Conservation (phyloP, 1,140 invertebrate species). For the Drosophila paulistorum region DNA sequence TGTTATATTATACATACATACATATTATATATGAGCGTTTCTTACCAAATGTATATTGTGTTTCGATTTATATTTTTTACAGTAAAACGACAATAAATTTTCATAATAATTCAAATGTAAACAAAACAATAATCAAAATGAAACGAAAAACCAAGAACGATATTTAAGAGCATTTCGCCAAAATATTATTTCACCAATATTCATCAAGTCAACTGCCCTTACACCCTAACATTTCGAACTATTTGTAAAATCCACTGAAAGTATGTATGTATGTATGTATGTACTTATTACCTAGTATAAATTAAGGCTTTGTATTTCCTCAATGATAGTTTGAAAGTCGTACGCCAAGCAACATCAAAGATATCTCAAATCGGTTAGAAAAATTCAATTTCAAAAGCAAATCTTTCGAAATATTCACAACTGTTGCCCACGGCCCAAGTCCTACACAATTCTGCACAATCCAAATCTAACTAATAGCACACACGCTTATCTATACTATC, state of each 20-base stretch:
- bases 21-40: neutral
- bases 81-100: conserved; percentile 74
- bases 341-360: too few species aligned
- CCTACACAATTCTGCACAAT: conserved; percentile 7
- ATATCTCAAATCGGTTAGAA: too few species aligned
- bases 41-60: neutral
- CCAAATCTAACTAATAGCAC: neutral
- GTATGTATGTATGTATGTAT: neutral
- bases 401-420: neutral
- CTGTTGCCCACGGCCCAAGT: neutral
- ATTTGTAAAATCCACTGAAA: neutral
- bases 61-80: conserved; percentile 47
- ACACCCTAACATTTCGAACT: neutral
- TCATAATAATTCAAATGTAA: conserved; percentile 62
- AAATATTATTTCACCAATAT: neutral
- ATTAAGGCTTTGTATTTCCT: neutral
- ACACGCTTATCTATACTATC: conserved; percentile 10
- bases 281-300: neutral
- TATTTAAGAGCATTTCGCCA: conserved; percentile 27
- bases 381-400: neutral
- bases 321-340: neutral
- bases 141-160: neutral
- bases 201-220: neutral
- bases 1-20: neutral
- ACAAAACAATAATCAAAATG: conserved; percentile 34